Evolutionary conservation across 1,140 invertebrate species (phyloP), one percentile per base, ranked within the genome.

Genomic region (Ptiloglossa arizonensis): DNA sequence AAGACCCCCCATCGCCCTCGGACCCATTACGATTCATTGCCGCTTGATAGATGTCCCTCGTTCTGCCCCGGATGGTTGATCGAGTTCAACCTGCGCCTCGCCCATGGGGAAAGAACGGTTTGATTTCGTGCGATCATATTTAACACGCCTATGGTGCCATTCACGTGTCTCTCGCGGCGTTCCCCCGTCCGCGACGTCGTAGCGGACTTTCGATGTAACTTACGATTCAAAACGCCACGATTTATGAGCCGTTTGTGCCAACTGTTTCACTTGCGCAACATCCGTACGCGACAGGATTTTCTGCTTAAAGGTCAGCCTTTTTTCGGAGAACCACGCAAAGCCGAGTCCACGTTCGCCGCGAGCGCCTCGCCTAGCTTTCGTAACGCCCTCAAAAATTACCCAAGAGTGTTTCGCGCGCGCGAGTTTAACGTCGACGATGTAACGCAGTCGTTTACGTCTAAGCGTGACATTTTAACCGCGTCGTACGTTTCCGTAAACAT

Each of bases 21-120:
- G 57, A 32, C 64, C 84, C 81, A 86, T 86, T 86, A 86, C 73
- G 74, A 82, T 86, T 87, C 85, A 86, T 86, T 86, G 77, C 80
- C 63, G 29, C 60, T 66, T 87, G 85, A 87, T 87, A 81, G 81
- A 87, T 86, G 85, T 80, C 79, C 72, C 71, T 87, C 82, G 82
- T 87, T 87, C 84, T 60, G 79, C 56, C 50, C 76, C 64, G 83
- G 83, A 86, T 82, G 84, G 57, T 75, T 76, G 85, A 87, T 87
- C 74, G 85, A 86, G 78, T 81, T 74, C 77, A 86, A 83, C 62
- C 85, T 70, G 64, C 46, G 54, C 66, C 81, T 66, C 57, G 76
- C 75, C 52, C 50, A 54, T 66, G 38, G 57, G 35, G 59, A 83
- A 35, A 79, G 83, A 81, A 69, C 56, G 78, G 66, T 80, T 85